Percentiles rank a stretch among this genome's conserved stretches.
These are phyloP conservation scores for Trissonchulus latispiculum DNA, from an alignment of 2,888 invertebrate species.

Conservation along the genomic window DNA sequence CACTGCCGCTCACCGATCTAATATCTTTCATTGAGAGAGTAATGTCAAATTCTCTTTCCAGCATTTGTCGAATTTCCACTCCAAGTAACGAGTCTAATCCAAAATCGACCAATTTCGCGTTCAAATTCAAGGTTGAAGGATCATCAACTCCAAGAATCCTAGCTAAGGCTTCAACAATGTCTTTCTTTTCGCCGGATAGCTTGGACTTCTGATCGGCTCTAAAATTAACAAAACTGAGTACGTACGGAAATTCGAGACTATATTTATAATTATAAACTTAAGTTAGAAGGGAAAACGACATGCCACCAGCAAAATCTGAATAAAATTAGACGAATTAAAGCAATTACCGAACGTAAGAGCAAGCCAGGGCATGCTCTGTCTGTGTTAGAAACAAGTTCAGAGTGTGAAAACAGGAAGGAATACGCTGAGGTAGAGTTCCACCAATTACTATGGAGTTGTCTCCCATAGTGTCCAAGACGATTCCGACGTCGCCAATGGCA, in stretches of 20 bases:
- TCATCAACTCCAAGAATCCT: conserved; percentile 65
- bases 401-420: too few species aligned
- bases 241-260: too few species aligned
- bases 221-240: too few species aligned
- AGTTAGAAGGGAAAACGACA: too few species aligned
- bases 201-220: too few species aligned
- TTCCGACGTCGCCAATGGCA: conserved; percentile 83
- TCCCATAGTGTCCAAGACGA: conserved; percentile 75
- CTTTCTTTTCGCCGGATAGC: too few species aligned
- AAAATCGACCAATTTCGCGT: conserved; percentile 74
- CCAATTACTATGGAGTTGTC: conserved; percentile 80
- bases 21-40: conserved; percentile 83
- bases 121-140: conserved; percentile 61
- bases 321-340: too few species aligned
- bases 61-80: conserved; percentile 74
- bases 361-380: too few species aligned
- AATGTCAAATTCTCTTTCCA: conserved; percentile 63
- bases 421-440: conserved; percentile 90
- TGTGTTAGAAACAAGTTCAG: conserved; percentile 82
- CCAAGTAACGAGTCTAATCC: conserved; percentile 99
- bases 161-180: conserved; percentile 37
- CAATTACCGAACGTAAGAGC: too few species aligned
- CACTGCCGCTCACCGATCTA: conserved; percentile 53
- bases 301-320: too few species aligned
- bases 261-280: too few species aligned